Percentiles rank a stretch among this genome's conserved stretches.
Conservation (phyloP, 2,797 vertebrate species). For the Trematomus bernacchii region DNA sequence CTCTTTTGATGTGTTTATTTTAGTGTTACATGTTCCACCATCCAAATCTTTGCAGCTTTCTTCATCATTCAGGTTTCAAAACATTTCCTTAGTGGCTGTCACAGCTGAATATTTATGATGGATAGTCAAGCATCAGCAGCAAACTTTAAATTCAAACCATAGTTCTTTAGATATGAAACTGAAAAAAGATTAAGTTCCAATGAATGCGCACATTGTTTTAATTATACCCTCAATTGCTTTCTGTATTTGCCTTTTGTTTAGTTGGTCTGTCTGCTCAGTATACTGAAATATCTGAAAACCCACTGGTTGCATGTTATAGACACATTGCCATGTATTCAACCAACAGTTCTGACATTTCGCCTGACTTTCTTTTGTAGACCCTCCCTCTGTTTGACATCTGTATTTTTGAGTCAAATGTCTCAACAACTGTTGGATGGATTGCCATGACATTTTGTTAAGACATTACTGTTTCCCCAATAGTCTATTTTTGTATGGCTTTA, state of each 20-base stretch:
- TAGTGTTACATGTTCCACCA: neutral
- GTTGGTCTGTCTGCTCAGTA: no score
- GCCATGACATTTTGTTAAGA: neutral
- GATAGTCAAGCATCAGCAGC: neutral
- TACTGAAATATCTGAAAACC: no score
- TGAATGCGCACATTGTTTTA: neutral
- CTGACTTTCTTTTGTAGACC: neutral
- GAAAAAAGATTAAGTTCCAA: neutral
- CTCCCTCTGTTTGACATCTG: neutral
- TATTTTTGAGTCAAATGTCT: neutral
- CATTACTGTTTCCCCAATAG: no score
- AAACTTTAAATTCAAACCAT: neutral
- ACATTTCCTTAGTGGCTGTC: neutral
- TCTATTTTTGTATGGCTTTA: no score
- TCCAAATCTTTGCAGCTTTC: neutral
- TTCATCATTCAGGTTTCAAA: neutral
- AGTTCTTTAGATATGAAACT: neutral
- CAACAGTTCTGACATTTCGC: neutral
- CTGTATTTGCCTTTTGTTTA: no score
- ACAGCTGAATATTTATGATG: neutral
- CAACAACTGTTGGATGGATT: neutral
- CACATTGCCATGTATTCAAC: no score
- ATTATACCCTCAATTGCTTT: no score
- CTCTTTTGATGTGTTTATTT: neutral
- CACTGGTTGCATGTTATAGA: no score